phyloP scores from a whole-genome alignment of 2,113 vertebrate genomes.

The Calypte anna region DNA sequence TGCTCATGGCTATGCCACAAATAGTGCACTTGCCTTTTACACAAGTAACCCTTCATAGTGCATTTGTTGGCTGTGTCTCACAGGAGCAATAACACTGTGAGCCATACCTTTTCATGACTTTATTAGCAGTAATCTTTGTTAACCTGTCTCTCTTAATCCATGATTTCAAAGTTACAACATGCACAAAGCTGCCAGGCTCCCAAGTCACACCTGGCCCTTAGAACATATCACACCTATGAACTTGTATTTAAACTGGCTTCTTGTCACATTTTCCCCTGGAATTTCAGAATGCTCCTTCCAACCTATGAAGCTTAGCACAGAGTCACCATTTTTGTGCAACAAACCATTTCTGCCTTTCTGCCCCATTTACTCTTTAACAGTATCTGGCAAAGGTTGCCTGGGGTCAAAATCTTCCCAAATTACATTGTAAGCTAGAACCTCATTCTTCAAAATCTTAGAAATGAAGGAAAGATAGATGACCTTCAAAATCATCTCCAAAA shows the following conservation, averaged over 20 bases:
- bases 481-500: neutral
- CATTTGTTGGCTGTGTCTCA: neutral
- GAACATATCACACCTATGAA: slow-evolving; percentile 69
- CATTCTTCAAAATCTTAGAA: neutral
- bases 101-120: slow-evolving; percentile 58
- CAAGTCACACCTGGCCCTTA: slow-evolving; percentile 70
- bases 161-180: slow-evolving; percentile 45
- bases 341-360: slow-evolving; percentile 29
- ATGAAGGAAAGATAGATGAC: neutral
- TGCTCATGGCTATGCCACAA: slow-evolving; percentile 41
- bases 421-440: neutral
- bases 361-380: slow-evolving; percentile 1
- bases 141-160: slow-evolving; percentile 55
- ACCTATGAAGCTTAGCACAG: slow-evolving; percentile 31
- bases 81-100: slow-evolving; percentile 16
- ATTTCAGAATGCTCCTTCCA: slow-evolving; percentile 43
- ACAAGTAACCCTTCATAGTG: slow-evolving; percentile 62
- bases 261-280: slow-evolving; percentile 65
- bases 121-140: slow-evolving; percentile 56
- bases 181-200: slow-evolving; percentile 66
- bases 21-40: slow-evolving; percentile 61
- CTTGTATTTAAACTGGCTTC: slow-evolving; percentile 66
- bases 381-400: neutral
- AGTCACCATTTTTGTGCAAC: slow-evolving; percentile 36
- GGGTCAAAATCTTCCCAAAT: slow-evolving; percentile 9